Evolutionary conservation across 2,113 vertebrate species (phyloP).

Genomic region (Cyprinodon brontotheroides): DNA sequence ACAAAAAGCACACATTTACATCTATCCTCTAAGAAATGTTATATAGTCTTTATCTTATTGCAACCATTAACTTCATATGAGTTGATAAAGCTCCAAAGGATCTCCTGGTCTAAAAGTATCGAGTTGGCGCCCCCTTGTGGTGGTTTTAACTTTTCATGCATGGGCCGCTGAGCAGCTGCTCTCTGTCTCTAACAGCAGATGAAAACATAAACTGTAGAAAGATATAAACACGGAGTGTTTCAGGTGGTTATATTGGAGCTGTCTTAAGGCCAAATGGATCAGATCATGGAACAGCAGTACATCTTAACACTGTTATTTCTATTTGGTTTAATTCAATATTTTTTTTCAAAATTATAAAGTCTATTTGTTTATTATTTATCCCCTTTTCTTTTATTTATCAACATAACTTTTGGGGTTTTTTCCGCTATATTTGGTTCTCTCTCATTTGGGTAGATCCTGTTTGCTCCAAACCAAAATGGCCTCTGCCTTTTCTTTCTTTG

Average conservation of each 20-base stretch:
- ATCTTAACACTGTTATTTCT: background rate
- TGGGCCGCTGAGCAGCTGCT: background rate
- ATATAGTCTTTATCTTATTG: background rate
- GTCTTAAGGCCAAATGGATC: background rate
- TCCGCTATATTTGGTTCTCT: background rate
- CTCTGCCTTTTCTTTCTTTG: background rate
- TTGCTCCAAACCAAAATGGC: background rate
- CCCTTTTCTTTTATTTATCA: background rate
- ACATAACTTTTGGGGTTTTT: background rate
- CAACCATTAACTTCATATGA: background rate
- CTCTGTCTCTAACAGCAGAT: background rate
- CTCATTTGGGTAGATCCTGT: background rate
- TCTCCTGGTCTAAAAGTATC: conserved; percentile 2
- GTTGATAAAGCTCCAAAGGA: background rate
- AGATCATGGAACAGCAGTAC: background rate
- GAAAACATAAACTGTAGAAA: background rate
- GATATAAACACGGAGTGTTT: background rate
- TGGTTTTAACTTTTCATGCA: conserved; percentile 33
- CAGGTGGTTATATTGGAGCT: background rate
- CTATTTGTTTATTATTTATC: background rate
- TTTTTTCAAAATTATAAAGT: background rate
- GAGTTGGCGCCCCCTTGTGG: conserved; percentile 74
- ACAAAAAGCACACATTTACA: background rate
- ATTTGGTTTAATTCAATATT: too few relatives aligned
- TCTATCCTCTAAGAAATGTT: background rate